Evolutionary conservation across 2,113 vertebrate species (phyloP).

Genomic region (Poeciliopsis prolifica): DNA sequence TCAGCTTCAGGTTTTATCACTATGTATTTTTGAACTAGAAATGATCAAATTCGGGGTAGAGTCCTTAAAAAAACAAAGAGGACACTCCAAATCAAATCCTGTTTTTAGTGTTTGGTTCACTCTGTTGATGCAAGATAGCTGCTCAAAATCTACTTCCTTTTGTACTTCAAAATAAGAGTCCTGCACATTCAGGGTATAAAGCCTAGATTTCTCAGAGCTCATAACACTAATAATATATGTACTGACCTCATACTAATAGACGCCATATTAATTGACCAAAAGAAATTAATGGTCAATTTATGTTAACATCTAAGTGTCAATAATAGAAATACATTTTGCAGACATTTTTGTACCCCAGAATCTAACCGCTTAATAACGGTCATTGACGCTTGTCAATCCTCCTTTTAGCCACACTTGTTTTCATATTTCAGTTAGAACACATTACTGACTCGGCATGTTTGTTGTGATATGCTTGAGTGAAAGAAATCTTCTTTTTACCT

Average conservation of each 20-base stretch:
- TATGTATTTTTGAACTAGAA: neutral
- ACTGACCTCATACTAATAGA: neutral
- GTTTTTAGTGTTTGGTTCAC: neutral
- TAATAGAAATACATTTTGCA: neutral
- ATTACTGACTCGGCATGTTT: neutral
- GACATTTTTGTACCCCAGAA: neutral
- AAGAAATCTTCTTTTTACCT: constrained; percentile 40
- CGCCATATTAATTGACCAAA: too few species aligned
- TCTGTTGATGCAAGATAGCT: neutral
- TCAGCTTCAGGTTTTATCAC: too few species aligned
- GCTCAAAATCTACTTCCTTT: neutral
- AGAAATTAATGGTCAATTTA: too few species aligned
- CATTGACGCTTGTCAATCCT: neutral
- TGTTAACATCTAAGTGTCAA: too few species aligned
- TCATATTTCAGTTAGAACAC: neutral
- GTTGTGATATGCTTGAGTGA: constrained; percentile 6
- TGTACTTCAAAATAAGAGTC: neutral
- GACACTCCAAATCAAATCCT: neutral
- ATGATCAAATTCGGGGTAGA: neutral
- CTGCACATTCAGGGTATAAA: neutral
- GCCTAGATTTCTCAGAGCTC: neutral
- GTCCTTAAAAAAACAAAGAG: neutral
- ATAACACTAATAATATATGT: neutral
- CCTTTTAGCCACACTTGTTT: neutral
- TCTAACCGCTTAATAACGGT: neutral